Evolutionary conservation across 2,797 vertebrate genomes (phyloP), one percentile per base, ranked within the genome.

Genomic region (Serranus cabrilla): DNA sequence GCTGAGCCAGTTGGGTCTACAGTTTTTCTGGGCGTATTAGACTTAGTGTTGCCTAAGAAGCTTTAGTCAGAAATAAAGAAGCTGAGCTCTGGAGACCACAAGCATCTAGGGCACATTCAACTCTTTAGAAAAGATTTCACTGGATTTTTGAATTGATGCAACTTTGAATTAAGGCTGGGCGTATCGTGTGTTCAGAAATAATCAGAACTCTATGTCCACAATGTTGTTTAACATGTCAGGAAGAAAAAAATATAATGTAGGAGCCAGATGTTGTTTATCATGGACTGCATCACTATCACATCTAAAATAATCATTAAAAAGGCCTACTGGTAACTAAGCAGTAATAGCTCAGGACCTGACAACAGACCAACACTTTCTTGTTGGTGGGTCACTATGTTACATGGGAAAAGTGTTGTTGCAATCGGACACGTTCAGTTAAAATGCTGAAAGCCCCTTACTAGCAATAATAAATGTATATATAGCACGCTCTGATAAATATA

Each of bases 281-380:
- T 21, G 20, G 14, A 55, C 9, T 63, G 70, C 45, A 54, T 65
- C 52, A n/a, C 40, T 18, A 55, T 56, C 34, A 60, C 23, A 46
- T n/a, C 11, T 8, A 46, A 65, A 60, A 65, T 52, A 66, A 65
- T 55, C 57, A 84, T n/a, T 74, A 40, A 68, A 78, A 77, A 69
- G 0, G 5, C 18, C 37, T 23, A 17, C 46, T 46, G 54, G 49
- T 76, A 17, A 62, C 62, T 80, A 50, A 59, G 27, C 57, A 75
- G 72, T 43, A 59, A 64, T 59, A 42, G 13, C 23, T 63, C 58
- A 55, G 20, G 55, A 62, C 49, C 25, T 49, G 21, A 75, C 17
- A 46, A 62, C 12, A 74, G 63, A 37, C 63, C 58, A 52, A 14
- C 55, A 11, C n/a, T 51, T 52, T 56, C 37, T 59, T 52, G 40